These are phyloP conservation scores for Hyles euphorbiae DNA, from an alignment of 1,140 invertebrate species.

Conservation along the genomic window DNA sequence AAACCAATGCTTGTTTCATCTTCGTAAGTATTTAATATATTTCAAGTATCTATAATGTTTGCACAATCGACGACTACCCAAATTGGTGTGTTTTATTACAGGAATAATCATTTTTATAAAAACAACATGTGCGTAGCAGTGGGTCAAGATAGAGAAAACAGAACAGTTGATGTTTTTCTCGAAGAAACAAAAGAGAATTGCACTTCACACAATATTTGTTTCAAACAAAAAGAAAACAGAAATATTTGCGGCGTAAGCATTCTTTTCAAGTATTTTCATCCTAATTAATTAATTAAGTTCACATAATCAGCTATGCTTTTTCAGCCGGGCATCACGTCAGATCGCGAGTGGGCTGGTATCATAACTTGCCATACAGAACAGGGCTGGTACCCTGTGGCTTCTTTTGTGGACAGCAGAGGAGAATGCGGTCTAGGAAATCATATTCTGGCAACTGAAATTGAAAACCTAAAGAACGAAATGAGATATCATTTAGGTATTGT, in stretches of 20 bases:
- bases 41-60: not conserved
- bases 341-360: slow-evolving; percentile 75
- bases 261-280: not conserved
- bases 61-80: not conserved
- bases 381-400: slow-evolving; percentile 79
- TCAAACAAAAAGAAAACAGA: slow-evolving; percentile 35
- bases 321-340: slow-evolving; percentile 15
- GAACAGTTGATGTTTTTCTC: slow-evolving; percentile 63
- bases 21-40: slow-evolving; percentile 52
- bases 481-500: slow-evolving; percentile 59
- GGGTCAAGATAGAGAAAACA: slow-evolving; percentile 59
- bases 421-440: slow-evolving; percentile 68
- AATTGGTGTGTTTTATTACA: slow-evolving; percentile 21
- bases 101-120: slow-evolving; percentile 34
- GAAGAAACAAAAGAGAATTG: slow-evolving; percentile 70
- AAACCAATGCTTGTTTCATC: slow-evolving; percentile 75
- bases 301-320: not conserved
- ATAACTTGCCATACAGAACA: slow-evolving; percentile 76
- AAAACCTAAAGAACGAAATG: slow-evolving; percentile 69
- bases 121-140: slow-evolving; percentile 75
- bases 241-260: slow-evolving; percentile 61
- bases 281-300: no score
- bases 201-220: slow-evolving; percentile 74
- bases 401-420: slow-evolving; percentile 73
- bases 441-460: slow-evolving; percentile 69